Conservation (phyloP, 1,140 invertebrate species). For the Chelonus insularis region DNA sequence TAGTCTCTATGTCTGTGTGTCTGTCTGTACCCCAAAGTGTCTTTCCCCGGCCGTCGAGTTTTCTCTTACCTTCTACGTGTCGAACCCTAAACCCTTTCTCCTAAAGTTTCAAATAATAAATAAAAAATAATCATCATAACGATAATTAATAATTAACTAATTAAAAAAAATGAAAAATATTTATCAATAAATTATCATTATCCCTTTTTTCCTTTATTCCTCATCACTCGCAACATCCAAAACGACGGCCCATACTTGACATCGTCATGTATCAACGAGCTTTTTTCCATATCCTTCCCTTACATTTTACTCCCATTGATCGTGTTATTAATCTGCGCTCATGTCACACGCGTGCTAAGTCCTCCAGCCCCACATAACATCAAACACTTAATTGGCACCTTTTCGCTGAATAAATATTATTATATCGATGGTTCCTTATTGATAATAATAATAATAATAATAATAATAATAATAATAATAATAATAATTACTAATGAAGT, state of each 20-base stretch:
- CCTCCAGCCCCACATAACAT: conserved; percentile 45
- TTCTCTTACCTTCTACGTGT: conserved; percentile 16
- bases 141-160: too few species aligned
- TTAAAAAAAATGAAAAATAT: too few species aligned
- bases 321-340: conserved; percentile 45
- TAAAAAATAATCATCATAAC: too few species aligned
- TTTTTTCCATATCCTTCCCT: conserved; percentile 14
- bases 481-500: too few species aligned
- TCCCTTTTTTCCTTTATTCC: too few species aligned
- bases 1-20: conserved; percentile 57
- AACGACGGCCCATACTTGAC: conserved; percentile 20
- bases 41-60: conserved; percentile 42
- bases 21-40: conserved; percentile 54
- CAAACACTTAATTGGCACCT: conserved; percentile 51
- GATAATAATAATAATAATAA: conserved; percentile 39
- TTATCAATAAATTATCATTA: too few species aligned
- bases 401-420: conserved; percentile 51
- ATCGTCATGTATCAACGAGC: conserved; percentile 16
- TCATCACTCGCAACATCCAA: too few species aligned
- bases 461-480: conserved; percentile 14
- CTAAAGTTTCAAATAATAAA: too few species aligned
- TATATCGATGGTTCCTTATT: conserved; percentile 58
- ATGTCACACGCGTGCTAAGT: conserved; percentile 45
- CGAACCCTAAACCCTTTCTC: conserved; percentile 6
- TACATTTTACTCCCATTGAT: conserved; percentile 22